A percentile compares a stretch with the other conserved stretches of the same genome.
Conservation (phyloP, 1,140 invertebrate species). For the Meloidogyne hapla region DNA sequence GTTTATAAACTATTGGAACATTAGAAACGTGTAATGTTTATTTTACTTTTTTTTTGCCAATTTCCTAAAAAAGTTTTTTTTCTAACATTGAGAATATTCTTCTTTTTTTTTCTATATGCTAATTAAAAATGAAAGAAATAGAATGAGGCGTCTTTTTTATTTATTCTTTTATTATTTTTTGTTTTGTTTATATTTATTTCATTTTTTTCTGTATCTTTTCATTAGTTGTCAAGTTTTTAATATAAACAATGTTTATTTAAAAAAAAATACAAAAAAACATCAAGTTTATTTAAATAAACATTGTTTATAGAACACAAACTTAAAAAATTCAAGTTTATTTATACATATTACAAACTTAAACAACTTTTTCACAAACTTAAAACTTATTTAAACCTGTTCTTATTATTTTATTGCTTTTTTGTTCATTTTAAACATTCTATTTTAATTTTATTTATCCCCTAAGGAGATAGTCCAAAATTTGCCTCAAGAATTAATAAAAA, state of each 20-base stretch:
- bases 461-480: background rate
- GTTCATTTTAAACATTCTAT: background rate
- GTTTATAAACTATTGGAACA: background rate
- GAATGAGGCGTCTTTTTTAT: background rate
- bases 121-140: constrained; percentile 4
- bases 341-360: no score
- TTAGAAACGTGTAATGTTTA: background rate
- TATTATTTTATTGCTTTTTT: no score
- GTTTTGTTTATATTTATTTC: background rate
- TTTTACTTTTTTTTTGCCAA: background rate
- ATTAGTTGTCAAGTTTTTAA: background rate
- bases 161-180: constrained; percentile 4
- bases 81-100: background rate
- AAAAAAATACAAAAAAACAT: no score
- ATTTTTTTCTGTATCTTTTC: background rate
- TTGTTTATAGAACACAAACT: no score
- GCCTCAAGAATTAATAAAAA: background rate
- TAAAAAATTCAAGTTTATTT: no score
- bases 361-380: no score
- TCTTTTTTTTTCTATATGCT: background rate
- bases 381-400: no score
- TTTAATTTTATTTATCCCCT: constrained; percentile 6
- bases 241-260: background rate
- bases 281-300: no score
- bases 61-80: background rate